Evolutionary conservation across 2,888 invertebrate species (phyloP).

Genomic region (Cheilosia variabilis): DNA sequence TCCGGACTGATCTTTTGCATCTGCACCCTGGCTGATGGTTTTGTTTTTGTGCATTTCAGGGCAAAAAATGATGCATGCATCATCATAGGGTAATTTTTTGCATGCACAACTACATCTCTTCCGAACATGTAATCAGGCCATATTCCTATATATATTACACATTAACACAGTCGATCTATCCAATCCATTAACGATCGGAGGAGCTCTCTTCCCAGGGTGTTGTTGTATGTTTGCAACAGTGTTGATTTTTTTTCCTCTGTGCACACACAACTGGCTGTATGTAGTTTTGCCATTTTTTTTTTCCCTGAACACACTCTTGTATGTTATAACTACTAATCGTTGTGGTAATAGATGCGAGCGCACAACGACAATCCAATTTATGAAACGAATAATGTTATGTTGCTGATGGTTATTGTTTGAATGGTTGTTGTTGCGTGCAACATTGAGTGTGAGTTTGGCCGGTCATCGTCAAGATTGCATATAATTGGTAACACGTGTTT

Average conservation of each 20-base stretch:
- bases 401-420: slow-evolving; percentile 9
- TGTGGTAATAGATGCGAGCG: slow-evolving; percentile 44
- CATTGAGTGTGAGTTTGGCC: slow-evolving; percentile 19
- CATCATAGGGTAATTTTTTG: slow-evolving; percentile 34
- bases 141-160: slow-evolving; percentile 39
- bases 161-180: slow-evolving; percentile 57
- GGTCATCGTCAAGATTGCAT: slow-evolving; percentile 19
- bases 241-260: slow-evolving; percentile 1
- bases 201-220: slow-evolving; percentile 43
- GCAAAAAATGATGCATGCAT: slow-evolving; percentile 26
- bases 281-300: slow-evolving; percentile 13
- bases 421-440: slow-evolving; percentile 15
- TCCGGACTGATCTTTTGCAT: slow-evolving; percentile 65
- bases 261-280: slow-evolving; percentile 44
- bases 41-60: slow-evolving; percentile 24
- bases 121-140: slow-evolving; percentile 58
- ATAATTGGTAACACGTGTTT: slow-evolving; percentile 43
- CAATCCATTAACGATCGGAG: slow-evolving; percentile 44
- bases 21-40: slow-evolving; percentile 41
- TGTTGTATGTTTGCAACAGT: slow-evolving; percentile 29
- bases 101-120: background rate
- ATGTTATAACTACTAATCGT: slow-evolving; percentile 35
- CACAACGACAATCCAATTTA: slow-evolving; percentile 35
- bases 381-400: background rate
- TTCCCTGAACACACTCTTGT: slow-evolving; percentile 17